These are phyloP conservation scores for Cydia fagiglandana DNA, from an alignment of 1,140 invertebrate species.

Conservation along the genomic window DNA sequence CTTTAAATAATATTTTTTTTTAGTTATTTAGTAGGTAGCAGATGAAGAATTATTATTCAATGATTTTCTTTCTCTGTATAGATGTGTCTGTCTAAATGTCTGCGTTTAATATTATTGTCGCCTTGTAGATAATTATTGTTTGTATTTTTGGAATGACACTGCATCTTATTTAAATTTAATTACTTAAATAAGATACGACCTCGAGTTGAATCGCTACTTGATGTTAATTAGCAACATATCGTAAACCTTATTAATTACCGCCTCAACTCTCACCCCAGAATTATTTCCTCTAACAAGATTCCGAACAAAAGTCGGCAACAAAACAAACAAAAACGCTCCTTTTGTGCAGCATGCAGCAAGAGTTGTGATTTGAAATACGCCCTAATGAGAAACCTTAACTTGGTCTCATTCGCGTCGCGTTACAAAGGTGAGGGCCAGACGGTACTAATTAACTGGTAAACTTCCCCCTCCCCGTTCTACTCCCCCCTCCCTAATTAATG, in stretches of 20 bases:
- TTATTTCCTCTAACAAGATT: conserved; percentile 25
- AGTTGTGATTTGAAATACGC: conserved; percentile 44
- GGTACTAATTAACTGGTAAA: conserved; percentile 79
- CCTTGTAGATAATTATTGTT: no score
- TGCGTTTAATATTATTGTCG: no score
- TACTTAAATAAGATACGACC: no score
- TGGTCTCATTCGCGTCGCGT: conserved; percentile 53
- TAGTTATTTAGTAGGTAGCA: no score
- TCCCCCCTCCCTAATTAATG: conserved; percentile 70
- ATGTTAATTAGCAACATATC: conserved; percentile 7
- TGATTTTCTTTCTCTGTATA: no score
- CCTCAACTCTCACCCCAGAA: neutral
- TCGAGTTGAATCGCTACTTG: neutral
- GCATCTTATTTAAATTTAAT: no score
- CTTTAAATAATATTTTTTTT: no score
- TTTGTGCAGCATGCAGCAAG: conserved; percentile 33
- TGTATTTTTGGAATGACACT: no score
- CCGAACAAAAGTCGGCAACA: conserved; percentile 24
- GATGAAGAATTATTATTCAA: no score
- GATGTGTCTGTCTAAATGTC: no score
- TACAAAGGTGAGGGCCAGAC: conserved; percentile 61
- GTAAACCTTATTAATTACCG: neutral
- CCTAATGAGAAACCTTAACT: conserved; percentile 54
- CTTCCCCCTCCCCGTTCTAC: conserved; percentile 51
- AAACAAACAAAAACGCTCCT: conserved; percentile 26